Conservation (phyloP, 1,140 invertebrate genomes). For the Berghia stephanieae region DNA sequence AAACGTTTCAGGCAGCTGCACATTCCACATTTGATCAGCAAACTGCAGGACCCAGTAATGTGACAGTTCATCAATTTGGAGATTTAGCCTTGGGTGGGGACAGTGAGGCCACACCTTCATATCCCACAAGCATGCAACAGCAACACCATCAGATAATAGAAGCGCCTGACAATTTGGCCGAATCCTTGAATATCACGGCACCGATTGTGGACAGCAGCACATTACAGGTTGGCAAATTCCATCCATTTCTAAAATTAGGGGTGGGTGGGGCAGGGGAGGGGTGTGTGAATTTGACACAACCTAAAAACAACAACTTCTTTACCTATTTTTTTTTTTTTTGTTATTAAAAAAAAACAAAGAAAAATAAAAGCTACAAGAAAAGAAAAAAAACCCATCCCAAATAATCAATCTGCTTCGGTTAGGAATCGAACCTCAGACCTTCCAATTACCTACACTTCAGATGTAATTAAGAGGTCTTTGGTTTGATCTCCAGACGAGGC, state of each 20-base stretch:
- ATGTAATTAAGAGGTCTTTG: no score
- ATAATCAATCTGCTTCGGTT: no score
- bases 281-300: not conserved
- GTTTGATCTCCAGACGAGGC: no score
- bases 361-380: not conserved
- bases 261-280: slow-evolving; percentile 24
- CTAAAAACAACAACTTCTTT: no score
- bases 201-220: slow-evolving; percentile 52
- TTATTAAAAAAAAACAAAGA: not conserved
- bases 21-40: slow-evolving; percentile 49
- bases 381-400: no score
- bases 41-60: slow-evolving; percentile 44
- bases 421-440: no score
- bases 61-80: no score
- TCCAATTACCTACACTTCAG: no score
- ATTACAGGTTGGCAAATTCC: no score
- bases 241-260: no score
- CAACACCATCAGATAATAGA: not conserved
- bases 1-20: slow-evolving; percentile 42
- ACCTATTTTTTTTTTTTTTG: not conserved
- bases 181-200: slow-evolving; percentile 41
- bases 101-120: slow-evolving; percentile 47
- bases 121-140: slow-evolving; percentile 41
- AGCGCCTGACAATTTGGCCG: slow-evolving; percentile 31
- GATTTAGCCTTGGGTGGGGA: no score